Percentiles rank a stretch among this genome's conserved stretches.
Evolutionary conservation across 2,113 vertebrate species (phyloP).

Genomic region (Corythaixoides concolor): DNA sequence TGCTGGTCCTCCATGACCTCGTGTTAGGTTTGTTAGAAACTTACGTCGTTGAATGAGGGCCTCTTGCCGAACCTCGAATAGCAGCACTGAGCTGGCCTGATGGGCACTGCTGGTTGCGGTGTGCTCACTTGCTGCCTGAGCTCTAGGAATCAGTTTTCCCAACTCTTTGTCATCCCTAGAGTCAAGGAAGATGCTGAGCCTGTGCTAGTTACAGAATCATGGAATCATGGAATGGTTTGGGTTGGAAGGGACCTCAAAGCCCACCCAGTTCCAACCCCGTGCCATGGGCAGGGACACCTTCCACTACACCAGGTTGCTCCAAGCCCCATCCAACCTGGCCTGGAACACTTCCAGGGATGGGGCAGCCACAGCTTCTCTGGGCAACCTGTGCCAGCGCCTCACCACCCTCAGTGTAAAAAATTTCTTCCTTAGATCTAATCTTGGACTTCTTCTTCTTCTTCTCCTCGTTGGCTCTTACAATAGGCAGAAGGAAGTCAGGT

Average conservation of each 20-base stretch:
- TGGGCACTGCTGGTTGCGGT: rapidly evolving
- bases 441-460: not conserved
- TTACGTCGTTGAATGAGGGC: rapidly evolving
- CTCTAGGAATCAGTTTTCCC: not conserved
- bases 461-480: not conserved
- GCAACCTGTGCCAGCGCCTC: too few relatives aligned
- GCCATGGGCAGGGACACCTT: too few relatives aligned
- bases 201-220: too few relatives aligned
- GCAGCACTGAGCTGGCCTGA: not conserved
- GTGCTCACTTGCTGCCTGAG: not conserved
- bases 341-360: too few relatives aligned
- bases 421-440: too few relatives aligned
- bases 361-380: too few relatives aligned
- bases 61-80: rapidly evolving
- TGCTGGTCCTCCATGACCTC: rapidly evolving
- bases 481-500: not conserved
- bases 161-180: not conserved
- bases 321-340: too few relatives aligned
- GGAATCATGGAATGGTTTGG: too few relatives aligned
- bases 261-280: too few relatives aligned
- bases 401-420: too few relatives aligned
- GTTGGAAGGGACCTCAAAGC: too few relatives aligned
- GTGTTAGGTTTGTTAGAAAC: not conserved
- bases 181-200: not conserved
- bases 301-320: too few relatives aligned